Evolutionary conservation across 2,888 invertebrate genomes (phyloP), one percentile per base, ranked within the genome.

Genomic region (Ernsta delagoae): DNA sequence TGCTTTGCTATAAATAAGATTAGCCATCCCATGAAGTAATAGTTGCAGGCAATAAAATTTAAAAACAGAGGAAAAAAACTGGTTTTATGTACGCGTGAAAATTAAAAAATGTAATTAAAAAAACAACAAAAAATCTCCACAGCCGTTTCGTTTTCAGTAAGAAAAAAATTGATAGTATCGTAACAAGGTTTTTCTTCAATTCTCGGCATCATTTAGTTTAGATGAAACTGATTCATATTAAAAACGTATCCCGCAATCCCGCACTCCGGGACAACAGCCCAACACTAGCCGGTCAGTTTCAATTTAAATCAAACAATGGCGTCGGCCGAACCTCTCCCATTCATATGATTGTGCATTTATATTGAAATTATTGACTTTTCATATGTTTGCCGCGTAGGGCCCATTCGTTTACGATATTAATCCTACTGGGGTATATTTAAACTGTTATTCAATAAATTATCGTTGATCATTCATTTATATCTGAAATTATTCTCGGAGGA

Each of bases 271-370:
- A 67, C 65, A 1, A 57, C 31, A 68, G 69, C 80, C 72, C 91
- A 84, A 77, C 91, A 85, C 92, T 92, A 86, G 68, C 39, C 73
- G 84, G 84, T 81, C 89, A 87, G 83, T 89, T 91, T 90, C 92
- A 92, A 92, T 92, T 92, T 91, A 90, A 91, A 89, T 84, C 79
- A 83, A 81, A 92, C 92, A 92, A 92, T 87, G 78, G 84, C 76
- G 74, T 41, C 39, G 36, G 72, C 67, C 65, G 72, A 69, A 75
- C 77, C 78, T 78, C 76, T 75, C 75, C 80, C 82, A 82, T 83
- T 83, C 79, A 79, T 79, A 83, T 83, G 82, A 78, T 83, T 67
- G 61, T 67, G 56, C 61, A 67, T 67, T 67, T 67, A 67, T 67
- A 67, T 67, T 61, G 67, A 61, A 67, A 67, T 67, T 67, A 67